These are phyloP conservation scores for Crossaster papposus DNA, from an alignment of 53 echinoderm and acorn worm species.

Conservation along the genomic window DNA sequence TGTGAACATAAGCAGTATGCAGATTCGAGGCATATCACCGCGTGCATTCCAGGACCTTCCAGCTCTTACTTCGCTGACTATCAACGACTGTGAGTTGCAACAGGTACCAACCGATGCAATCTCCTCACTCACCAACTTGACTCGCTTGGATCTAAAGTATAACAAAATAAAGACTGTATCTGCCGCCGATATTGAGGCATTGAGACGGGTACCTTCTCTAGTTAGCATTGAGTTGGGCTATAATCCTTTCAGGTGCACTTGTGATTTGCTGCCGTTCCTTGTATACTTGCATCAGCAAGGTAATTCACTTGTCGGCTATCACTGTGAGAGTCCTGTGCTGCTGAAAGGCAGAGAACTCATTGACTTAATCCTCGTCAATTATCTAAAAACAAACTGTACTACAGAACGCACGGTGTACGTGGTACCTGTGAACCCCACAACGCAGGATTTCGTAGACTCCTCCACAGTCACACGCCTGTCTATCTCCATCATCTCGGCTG, in stretches of 20 bases:
- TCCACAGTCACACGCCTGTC: background rate
- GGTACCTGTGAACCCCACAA: conserved; percentile 10
- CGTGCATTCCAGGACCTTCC: conserved; percentile 35
- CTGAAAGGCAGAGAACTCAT: background rate
- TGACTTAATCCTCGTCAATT: background rate
- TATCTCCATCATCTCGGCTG: conserved; percentile 1
- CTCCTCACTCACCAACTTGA: background rate
- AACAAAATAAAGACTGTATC: conserved; percentile 12
- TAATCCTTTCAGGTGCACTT: conserved; percentile 46
- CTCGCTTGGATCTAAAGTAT: background rate
- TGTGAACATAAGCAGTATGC: background rate
- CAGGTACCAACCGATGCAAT: conserved; percentile 15
- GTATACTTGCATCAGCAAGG: conserved; percentile 11
- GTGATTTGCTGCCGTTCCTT: conserved; percentile 42
- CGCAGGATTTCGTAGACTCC: too few relatives aligned
- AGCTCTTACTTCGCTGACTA: background rate
- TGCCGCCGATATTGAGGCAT: background rate
- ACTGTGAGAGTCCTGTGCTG: background rate
- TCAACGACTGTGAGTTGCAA: background rate
- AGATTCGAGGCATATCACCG: background rate
- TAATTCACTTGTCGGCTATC: background rate
- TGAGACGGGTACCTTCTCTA: background rate
- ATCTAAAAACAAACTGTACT: conserved; percentile 26
- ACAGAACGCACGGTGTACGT: background rate
- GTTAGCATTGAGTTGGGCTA: background rate